Evolutionary conservation across 2,888 invertebrate genomes (phyloP).

Genomic region (Cenopis cana): DNA sequence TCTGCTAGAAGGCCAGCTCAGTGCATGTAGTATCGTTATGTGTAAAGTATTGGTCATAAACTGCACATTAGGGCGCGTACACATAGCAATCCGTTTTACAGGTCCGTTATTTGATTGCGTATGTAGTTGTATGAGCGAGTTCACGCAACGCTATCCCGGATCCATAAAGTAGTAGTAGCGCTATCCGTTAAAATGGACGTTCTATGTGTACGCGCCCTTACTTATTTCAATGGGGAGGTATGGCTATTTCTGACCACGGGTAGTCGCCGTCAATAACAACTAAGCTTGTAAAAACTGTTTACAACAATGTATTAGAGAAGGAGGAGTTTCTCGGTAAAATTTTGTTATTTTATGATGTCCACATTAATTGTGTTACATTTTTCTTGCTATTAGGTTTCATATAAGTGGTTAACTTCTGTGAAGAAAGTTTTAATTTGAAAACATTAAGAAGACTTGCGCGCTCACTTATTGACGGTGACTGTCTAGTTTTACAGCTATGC

Average conservation of each 20-base stretch:
- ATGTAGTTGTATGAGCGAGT: no score
- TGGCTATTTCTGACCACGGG: background rate
- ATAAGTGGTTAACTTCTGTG: background rate
- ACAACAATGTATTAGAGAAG: background rate
- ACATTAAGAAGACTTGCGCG: background rate
- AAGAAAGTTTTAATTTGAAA: background rate
- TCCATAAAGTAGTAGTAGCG: no score
- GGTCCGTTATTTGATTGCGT: no score
- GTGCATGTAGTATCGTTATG: background rate
- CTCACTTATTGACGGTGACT: background rate
- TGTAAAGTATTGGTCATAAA: background rate
- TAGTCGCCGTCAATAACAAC: background rate
- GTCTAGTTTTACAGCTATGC: background rate
- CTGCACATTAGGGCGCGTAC: no score
- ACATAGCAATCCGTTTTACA: no score
- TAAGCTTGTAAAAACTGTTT: background rate
- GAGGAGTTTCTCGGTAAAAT: background rate
- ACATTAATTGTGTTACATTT: background rate
- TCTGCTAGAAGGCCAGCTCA: constrained; percentile 3
- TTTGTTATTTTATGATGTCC: constrained; percentile 1
- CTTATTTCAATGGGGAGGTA: background rate
- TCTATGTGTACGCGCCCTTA: background rate
- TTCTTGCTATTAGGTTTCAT: background rate
- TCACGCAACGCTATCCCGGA: no score
- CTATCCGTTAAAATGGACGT: no score